phyloP scores from a whole-genome alignment of 2,113 vertebrate genomes.

The Lepus timidus region DNA sequence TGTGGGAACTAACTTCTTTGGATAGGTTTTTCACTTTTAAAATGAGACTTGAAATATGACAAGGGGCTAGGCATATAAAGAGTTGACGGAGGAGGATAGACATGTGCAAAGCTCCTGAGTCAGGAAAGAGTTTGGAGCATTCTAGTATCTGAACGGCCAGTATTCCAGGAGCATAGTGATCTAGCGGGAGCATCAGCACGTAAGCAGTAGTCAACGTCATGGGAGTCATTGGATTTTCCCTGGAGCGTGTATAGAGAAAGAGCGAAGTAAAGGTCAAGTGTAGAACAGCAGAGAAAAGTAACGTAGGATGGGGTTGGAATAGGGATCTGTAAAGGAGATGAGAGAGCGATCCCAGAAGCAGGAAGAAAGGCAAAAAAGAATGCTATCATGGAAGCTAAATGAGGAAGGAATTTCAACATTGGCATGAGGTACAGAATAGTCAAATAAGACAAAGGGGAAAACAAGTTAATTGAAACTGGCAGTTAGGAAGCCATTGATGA shows the following conservation, averaged over 20 bases:
- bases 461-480: neutral
- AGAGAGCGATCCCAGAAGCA: neutral
- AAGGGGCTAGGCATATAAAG: neutral
- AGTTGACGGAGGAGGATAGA: neutral
- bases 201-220: neutral
- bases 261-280: neutral
- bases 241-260: neutral
- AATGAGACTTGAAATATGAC: neutral
- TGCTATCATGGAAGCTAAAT: neutral
- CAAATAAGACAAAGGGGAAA: neutral
- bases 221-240: neutral
- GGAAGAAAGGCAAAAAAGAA: neutral
- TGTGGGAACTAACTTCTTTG: neutral
- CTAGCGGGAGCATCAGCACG: neutral
- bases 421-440: neutral
- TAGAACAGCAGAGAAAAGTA: slow-evolving; percentile 1
- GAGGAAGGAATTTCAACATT: neutral
- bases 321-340: slow-evolving; percentile 2
- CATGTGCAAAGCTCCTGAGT: neutral
- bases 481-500: neutral
- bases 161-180: neutral
- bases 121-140: neutral
- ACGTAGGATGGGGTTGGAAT: neutral
- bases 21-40: neutral
- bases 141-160: neutral